Evolutionary conservation across 2,797 vertebrate genomes (phyloP), one percentile per base, ranked within the genome.

Genomic region (Mastacembelus armatus): DNA sequence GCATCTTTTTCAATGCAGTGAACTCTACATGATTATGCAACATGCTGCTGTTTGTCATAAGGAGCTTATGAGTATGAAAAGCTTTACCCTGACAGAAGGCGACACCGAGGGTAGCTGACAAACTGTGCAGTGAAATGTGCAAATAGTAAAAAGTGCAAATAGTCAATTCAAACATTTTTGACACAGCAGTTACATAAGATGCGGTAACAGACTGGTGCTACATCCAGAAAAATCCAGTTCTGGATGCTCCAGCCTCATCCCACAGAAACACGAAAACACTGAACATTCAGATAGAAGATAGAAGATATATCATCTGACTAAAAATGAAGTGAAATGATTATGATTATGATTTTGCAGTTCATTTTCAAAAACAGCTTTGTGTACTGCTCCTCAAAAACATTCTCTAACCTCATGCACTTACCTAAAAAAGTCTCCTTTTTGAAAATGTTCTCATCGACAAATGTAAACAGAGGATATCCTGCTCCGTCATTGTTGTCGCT

Each of bases 371-470:
- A 11, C 7, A 19, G 14, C 8, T 32, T 22, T 19, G 10, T 18
- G 18, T 22, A 22, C 19, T n/a, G 15, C 6, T 21, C 29, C 1
- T 3, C n/a, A 7, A 9, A 40, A 4, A 19, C 5, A 10, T 50
- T 59, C 8, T 3, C 4, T n/a, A 21, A 7, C 8, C 3, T 14
- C 0, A 6, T 12, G n/a, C 19, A 55, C 88, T 78, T 73, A 94
- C 94, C 92, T 76, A 89, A 82, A 81, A 94, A 95, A 1, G 94
- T 94, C 74, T 94, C 94, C 81, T 94, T 95, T 87, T 94, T 93
- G 87, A 95, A 94, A 71, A 93, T 92, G 76, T 81, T 93, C 80
- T 95, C 94, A 51, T 95, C 87, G 0, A 95, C 94, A 72, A 87
- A 94, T 6, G 88, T 89, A 69, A 95, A 95, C 29, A 95, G 90